Evolutionary conservation across 2,888 invertebrate genomes (phyloP), one percentile per base, ranked within the genome.

Genomic region (Fabriciana adippe): DNA sequence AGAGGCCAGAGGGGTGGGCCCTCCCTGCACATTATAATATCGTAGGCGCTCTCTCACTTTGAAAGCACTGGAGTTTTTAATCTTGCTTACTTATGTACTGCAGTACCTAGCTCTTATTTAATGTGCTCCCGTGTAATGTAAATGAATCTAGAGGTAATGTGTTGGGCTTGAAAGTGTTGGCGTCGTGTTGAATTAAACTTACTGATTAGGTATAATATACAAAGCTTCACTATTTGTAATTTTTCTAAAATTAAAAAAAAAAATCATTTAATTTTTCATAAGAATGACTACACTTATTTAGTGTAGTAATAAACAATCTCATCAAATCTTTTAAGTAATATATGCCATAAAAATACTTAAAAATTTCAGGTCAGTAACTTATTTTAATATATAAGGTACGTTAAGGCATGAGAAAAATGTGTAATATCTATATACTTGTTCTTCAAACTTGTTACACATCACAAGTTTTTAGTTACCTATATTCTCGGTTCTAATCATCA

Each of bases 51-150:
- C 77, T 73, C 78, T 81, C 78, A 73, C 74, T 78, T 77, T 81
- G 80, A 81, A 79, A 81, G 83, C 83, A 74, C 74, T 78, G 79
- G 79, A 81, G 78, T 81, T 86, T 88, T 88, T 85, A 88, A 88
- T 87, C 81, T 84, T 77, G 83, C 83, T 83, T 80, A 81, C 81
- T 82, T 87, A 86, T 88, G 82, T 88, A 83, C 73, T 68, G 59
- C 63, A 54, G 59, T 54, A 62, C 64, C 63, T 66, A 70, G 57
- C 65, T 57, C 56, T 50, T 51, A 60, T 60, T 60, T 60, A 66
- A 66, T 48, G 61, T 61, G 48, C 60, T 61, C 54, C 50, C 55
- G 54, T 55, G 35, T 60, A 26, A 55, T 51, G 51, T 51, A 61
- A 61, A 41, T 18, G 48, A 59, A 59, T 13, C 48, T 16, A 31